Evolutionary conservation across 2,113 vertebrate species (phyloP), one percentile per base, ranked within the genome.

Genomic region (Microtus oregoni): DNA sequence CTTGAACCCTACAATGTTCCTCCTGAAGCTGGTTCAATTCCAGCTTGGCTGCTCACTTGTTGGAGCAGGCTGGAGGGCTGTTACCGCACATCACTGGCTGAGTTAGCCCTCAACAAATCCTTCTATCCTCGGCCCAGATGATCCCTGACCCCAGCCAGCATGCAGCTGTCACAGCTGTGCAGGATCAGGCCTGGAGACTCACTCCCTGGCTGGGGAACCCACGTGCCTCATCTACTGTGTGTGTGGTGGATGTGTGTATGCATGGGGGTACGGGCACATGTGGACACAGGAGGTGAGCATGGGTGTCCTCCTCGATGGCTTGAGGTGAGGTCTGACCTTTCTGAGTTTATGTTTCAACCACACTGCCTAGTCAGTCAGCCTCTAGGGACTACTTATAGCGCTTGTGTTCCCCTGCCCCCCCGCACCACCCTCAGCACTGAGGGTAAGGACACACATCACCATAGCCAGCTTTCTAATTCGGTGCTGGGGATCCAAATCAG

Each of bases 81-180:
- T 9, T 38, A 3, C 13, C 24, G 24, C 5, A 5, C 0, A 0
- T 13, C 5, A 6, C 15, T 72, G 41, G 9, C 72, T 35, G 28
- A 82, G 19, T 28, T 30, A 44, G 11, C 1, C 0, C n/a, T 72
- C 28, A 26, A 0, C 0, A 50, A 38, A 61, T 24, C 75, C 10
- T 52, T 61, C 22, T 19, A 12, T 6, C 24, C 15, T 30, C 61
- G 67, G 24, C 47, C 76, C 44, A 5, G 4, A 32, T 9, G 22
- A 47, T 0, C 26, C 44, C 75, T 68, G 90, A 52, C 28, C 32
- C 75, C 35, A n/a, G 41, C 81, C 68, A 50, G 22, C 26, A 12
- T 0, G 24, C 2, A 32, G 38, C n/a, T 5, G 7, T 38, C 26
- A 9, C 61, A 10, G 41, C 24, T 1, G 22, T 19, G 30, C 17